Evolutionary conservation across 2,113 vertebrate genomes (phyloP).

Genomic region (Callocephalon fimbriatum): DNA sequence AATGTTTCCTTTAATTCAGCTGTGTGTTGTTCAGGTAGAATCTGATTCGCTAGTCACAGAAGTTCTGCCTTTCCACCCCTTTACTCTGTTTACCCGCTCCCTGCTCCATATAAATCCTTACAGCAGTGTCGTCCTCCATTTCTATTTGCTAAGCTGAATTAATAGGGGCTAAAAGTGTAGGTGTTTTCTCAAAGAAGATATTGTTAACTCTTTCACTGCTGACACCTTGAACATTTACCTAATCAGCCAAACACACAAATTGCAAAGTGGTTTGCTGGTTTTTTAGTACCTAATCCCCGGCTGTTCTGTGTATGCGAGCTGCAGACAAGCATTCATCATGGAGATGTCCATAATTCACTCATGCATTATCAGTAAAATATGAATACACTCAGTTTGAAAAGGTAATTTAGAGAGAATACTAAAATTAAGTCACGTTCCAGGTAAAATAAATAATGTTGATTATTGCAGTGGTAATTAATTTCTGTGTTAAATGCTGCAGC

Average conservation of each 20-base stretch:
- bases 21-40: neutral
- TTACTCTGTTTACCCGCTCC: neutral
- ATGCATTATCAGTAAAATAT: neutral
- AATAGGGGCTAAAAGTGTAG: neutral
- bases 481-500: neutral
- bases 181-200: neutral
- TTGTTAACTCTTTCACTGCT: neutral
- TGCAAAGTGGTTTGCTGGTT: neutral
- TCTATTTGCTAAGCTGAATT: neutral
- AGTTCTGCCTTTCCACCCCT: neutral
- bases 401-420: neutral
- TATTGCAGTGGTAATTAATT: neutral
- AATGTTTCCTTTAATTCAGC: neutral
- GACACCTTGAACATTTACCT: neutral
- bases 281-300: neutral
- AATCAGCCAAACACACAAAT: neutral
- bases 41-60: neutral
- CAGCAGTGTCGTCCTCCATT: neutral
- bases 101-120: neutral
- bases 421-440: neutral
- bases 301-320: neutral
- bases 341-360: neutral
- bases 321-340: neutral
- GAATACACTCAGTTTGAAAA: neutral
- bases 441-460: neutral